A percentile compares a stretch with the other conserved stretches of the same genome.
These are phyloP conservation scores for Sinosuthora webbiana DNA, from an alignment of 2,113 vertebrate genomes.

Conservation along the genomic window DNA sequence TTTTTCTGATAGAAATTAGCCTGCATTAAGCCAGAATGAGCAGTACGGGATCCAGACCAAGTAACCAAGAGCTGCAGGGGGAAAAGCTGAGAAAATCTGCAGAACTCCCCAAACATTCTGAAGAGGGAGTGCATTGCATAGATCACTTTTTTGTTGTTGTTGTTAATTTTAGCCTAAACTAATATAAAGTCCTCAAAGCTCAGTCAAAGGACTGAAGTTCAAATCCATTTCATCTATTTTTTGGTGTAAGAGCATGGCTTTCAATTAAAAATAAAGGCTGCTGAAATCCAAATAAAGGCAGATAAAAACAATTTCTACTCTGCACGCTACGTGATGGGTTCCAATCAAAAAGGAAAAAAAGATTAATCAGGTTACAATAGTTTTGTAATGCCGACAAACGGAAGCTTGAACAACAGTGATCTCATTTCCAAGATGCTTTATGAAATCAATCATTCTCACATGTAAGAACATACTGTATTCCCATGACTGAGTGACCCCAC, in stretches of 20 bases:
- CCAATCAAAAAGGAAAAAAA: neutral
- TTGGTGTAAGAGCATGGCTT: neutral
- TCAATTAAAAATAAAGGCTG: neutral
- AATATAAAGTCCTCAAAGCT: neutral
- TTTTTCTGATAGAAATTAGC: neutral
- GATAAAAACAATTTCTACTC: neutral
- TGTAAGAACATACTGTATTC: neutral
- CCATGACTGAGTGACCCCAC: neutral
- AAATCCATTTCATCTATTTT: neutral
- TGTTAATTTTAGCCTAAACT: neutral
- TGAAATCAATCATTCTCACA: neutral
- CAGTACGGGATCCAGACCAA: neutral
- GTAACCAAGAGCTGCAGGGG: neutral
- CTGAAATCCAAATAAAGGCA: neutral
- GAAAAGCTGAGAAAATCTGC: neutral
- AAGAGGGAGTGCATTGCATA: neutral
- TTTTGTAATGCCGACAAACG: neutral
- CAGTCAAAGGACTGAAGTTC: neutral
- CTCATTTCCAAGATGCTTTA: neutral
- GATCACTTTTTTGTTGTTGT: neutral
- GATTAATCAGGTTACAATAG: neutral
- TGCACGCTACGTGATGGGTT: neutral
- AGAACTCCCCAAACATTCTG: neutral
- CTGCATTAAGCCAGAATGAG: neutral
- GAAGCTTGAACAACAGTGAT: neutral